Evolutionary conservation across 2,888 invertebrate genomes (phyloP), one percentile per base, ranked within the genome.

Genomic region (Agonum fuliginosum): DNA sequence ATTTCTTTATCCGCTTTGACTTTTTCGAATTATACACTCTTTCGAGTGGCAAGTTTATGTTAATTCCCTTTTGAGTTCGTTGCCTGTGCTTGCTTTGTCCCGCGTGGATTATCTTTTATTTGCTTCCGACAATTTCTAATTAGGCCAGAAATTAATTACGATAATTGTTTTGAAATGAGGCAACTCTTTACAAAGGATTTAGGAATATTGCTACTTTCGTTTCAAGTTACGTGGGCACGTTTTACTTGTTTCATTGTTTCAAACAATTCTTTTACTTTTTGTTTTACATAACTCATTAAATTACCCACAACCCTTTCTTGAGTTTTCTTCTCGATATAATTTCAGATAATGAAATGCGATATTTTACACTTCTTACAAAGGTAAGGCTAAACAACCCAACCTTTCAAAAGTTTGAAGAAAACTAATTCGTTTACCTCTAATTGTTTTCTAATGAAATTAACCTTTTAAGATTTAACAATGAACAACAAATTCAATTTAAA

Each of bases 31-130:
- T 54, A 24, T 54, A 54, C 54, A 24, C 67, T 37, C 65, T 8
- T 54, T 65, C 34, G 34, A 65, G 65, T 34, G 54, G 34, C 14
- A 30, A 65, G 41, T 67, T 67, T 41, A 67, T 67, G 67, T 19
- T 67, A 67, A 67, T 67, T 62, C 62, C 4, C 34, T 34, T 34
- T 4, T 4, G 34, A 34, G 4, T 34, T 8, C 4, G 4, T 34
- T 4, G 5, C 34, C 10, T 8, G 5, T 8, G 19, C 14, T 3
- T 20, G 14, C 34, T 19, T 27, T 5, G 4, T 17, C 3, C 30
- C 58, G 24, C 10, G 30, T 10, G 62, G 62, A 62, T 62, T 62
- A 62, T 62, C 62, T 62, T 62, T 62, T 62, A 62, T 62, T 62
- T 62, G 30, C 17, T n/a, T 2, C 6, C 14, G 34, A 62, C 62